Evolutionary conservation across 2,888 invertebrate genomes (phyloP), one percentile per base, ranked within the genome.

Genomic region (Arctia plantaginis): DNA sequence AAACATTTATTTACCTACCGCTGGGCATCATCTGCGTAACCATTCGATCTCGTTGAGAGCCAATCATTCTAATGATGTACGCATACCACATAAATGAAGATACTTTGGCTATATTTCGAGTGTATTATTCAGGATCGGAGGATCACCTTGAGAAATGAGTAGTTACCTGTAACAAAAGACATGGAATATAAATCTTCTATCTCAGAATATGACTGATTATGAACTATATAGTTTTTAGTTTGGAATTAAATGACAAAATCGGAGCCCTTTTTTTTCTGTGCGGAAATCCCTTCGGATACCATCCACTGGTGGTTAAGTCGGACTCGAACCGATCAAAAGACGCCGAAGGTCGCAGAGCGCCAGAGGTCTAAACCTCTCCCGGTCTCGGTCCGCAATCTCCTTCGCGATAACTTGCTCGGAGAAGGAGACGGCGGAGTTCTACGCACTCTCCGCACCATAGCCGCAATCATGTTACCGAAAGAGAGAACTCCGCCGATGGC

Each of bases 1-100:
- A 82, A 84, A 73, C 73, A 77, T 76, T 70, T 79, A 83, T 84
- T 82, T 82, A 74, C 79, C 74, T 68, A 78, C 77, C 79, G 75
- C 77, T 77, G 82, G 68, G 80, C 71, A 67, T 82, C 80, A 80
- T 82, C 80, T 71, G 35, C 73, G 66, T 72, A 33, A 68, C 35
- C 67, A 62, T 70, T 72, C 71, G 69, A 64, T 69, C 73, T 78
- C 68, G 71, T 69, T 77, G 78, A 73, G 78, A 66, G 69, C 80
- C 82, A 77, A 84, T 82, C 71, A 82, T 69, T 67, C 68, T 73
- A 72, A 84, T 76, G 66, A 74, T 6, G 20, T 39, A 69, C n/a
- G 66, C 75, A 76, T 76, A 68, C 76, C 66, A 74, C 71, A 72
- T 75, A 76, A 77, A 73, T 80, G 65, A 73, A 71, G 75, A 72